These are phyloP conservation scores for Stichopus horrens DNA, from an alignment of 53 echinoderm and acorn worm genomes.

Conservation along the genomic window DNA sequence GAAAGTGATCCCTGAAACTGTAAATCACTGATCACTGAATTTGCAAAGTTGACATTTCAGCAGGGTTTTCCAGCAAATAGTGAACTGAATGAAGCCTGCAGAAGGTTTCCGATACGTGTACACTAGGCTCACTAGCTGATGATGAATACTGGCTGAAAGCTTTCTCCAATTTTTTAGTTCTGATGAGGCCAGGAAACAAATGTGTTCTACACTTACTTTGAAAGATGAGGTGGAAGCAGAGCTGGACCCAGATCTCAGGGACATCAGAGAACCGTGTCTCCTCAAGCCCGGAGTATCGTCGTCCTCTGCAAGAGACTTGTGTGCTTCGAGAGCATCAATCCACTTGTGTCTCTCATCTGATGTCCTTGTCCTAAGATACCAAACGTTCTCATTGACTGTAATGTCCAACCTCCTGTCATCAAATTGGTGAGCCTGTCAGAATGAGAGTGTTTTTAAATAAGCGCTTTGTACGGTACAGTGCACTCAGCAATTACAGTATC, in stretches of 20 bases:
- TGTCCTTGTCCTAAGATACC: constrained; percentile 87
- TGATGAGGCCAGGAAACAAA: neutral
- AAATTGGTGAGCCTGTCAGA: constrained; percentile 84
- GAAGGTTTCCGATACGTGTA: too few species aligned
- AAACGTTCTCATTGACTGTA: constrained; percentile 90
- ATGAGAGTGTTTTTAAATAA: neutral
- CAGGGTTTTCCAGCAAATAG: too few species aligned
- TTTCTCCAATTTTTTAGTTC: too few species aligned
- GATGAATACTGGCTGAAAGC: too few species aligned
- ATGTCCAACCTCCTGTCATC: constrained; percentile 90
- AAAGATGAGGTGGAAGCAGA: constrained; percentile 91
- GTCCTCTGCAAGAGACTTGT: constrained; percentile 70
- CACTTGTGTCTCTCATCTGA: constrained; percentile 75
- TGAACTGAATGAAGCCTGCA: too few species aligned
- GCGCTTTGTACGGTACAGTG: neutral
- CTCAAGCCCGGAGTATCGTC: constrained; percentile 63
- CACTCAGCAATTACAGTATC: neutral
- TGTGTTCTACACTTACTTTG: constrained; percentile 59
- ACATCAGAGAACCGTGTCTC: constrained; percentile 93
- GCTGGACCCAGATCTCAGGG: constrained; percentile 84
- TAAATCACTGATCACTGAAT: too few species aligned
- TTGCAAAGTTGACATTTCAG: too few species aligned
- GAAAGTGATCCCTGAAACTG: too few species aligned
- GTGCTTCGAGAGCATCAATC: constrained; percentile 88
- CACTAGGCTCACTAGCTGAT: too few species aligned